Evolutionary conservation across 2,113 vertebrate genomes (phyloP), one percentile per base, ranked within the genome.

Genomic region (Tringa solitaria): DNA sequence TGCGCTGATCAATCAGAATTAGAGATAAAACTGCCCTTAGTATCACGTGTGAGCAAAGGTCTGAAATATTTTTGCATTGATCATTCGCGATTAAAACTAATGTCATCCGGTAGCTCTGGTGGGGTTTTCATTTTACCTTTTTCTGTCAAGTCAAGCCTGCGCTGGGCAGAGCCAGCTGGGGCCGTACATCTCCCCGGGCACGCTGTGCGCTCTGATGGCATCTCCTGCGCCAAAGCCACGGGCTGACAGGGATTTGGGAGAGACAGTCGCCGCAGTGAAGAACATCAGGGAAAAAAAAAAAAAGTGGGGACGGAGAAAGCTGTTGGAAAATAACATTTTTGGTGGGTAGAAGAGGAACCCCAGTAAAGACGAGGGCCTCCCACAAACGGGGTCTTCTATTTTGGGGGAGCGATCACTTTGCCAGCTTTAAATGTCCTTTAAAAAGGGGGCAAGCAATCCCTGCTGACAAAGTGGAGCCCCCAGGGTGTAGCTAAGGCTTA

Each of bases 141-240:
- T 79, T 74, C 73, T 96, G 86, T 92, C 60, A 89, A 95, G 73
- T 91, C 48, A 89, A 89, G 61, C 26, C 83, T 76, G 69, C 53
- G 69, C 69, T 72, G 76, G 94, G 83, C 83, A 82, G 32, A 82
- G 86, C 89, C 92, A 95, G 89, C 65, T 91, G 77, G 73, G 79
- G 69, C 77, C 93, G 87, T 79, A 89, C 73, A 90, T 93, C 83
- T 92, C 92, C 84, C 83, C 45, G 54, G 83, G 92, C 82, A 69
- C 54, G 67, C 92, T 93, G 94, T 37, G 77, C 83, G 64, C 72
- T 67, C 83, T 80, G 92, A 94, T 87, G 96, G 94, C 86, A 95
- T 72, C 86, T 61, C 92, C n/a, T 69, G 68, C 12, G 32, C 74
- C 60, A 93, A 91, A 87, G 89, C 87, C 89, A 68, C 15, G 68